Base-by-base conservation (phyloP, 1,140 invertebrate species). In the Bombus superbus region DNA sequence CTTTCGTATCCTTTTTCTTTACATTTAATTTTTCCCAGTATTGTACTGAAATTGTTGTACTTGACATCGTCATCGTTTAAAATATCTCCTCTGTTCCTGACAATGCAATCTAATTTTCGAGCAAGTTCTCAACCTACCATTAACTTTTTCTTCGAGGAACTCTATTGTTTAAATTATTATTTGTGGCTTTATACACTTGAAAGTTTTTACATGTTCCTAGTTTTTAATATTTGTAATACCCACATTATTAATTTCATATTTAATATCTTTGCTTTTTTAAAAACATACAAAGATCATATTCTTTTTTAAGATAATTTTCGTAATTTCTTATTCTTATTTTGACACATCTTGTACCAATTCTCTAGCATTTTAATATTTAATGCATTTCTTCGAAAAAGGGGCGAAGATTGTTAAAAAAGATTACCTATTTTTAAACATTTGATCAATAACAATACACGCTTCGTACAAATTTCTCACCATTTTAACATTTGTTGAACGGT, bases 61-160 rank as follows among this genome's bases (percentile, higher is more conserved):
- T 69, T 69, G n/a, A 68, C 66, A 38, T 68, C 66, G 28, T 69
- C 68, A 40, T 40, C 35, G 38, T 38, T 69, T 40, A 69, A 69
- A 69, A 69, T 69, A 69, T 69, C 38, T 69, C 4, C 68, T 38
- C 6, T 25, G 18, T 40, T 25, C 10, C 25, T 40, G 68, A 40
- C 35, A 38, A 28, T 69, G 68, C 38, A 40, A 69, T 69, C 22
- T 11, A 38, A 40, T 69, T 69, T 38, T 28, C 68, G 1, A 69
- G 68, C 1, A 40, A 69, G 38, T 15, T 53, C 18, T 53, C 18
- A 22, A 53, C 18, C 47, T 22, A 53, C 47, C 18, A 22, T 53
- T 53, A 22, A 53, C 18, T 15, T 53, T 53, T 53, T 8, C 5
- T 53, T 53, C 18, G 18, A 53, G 18, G 8, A 53, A 53, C 47